Evolutionary conservation across 2,888 invertebrate genomes (phyloP).

Genomic region (Trachelus troglodyta): DNA sequence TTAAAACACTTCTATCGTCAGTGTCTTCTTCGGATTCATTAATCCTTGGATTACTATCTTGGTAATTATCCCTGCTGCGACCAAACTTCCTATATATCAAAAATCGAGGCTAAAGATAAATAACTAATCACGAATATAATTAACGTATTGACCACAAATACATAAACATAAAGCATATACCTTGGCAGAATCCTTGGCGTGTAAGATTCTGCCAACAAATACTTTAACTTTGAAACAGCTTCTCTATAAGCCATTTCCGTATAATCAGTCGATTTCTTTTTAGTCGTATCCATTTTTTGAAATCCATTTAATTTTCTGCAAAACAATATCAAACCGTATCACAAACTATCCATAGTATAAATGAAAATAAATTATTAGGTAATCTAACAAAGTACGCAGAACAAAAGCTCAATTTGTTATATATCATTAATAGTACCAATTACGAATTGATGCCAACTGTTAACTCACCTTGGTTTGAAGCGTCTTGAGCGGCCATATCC

Average conservation of each 20-base stretch:
- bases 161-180: slow-evolving; percentile 23
- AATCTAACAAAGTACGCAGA: no score
- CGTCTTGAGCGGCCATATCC: slow-evolving; percentile 41
- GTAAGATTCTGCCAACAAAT: slow-evolving; percentile 82
- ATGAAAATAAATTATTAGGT: background rate
- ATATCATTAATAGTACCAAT: background rate
- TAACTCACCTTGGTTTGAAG: slow-evolving; percentile 49
- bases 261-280: slow-evolving; percentile 78
- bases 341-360: background rate
- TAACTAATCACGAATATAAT: background rate
- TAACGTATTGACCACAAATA: background rate
- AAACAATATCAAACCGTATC: slow-evolving; percentile 7
- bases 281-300: slow-evolving; percentile 68
- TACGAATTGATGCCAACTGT: background rate
- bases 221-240: slow-evolving; percentile 82
- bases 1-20: slow-evolving; percentile 69
- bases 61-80: slow-evolving; percentile 33
- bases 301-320: slow-evolving; percentile 56
- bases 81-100: slow-evolving; percentile 27
- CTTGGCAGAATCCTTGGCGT: slow-evolving; percentile 67
- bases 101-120: background rate
- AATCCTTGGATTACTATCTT: slow-evolving; percentile 38
- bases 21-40: slow-evolving; percentile 71
- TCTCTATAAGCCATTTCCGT: slow-evolving; percentile 87
- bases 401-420: background rate